phyloP scores from a whole-genome alignment of 2,113 vertebrate species.

The Scophthalmus maximus region DNA sequence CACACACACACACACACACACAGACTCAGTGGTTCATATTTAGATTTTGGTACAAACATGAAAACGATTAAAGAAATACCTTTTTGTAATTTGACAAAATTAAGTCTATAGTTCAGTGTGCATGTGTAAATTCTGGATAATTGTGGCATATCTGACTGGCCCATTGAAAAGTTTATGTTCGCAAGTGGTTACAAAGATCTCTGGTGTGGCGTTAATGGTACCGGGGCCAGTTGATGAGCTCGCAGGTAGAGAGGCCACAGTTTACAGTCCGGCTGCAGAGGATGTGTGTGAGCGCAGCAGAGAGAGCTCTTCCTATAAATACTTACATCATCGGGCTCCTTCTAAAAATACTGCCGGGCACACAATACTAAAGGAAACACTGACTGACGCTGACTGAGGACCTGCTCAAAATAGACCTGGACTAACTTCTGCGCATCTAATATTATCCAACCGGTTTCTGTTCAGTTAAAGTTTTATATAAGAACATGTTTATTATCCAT shows the following conservation, averaged over 20 bases:
- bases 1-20: not conserved
- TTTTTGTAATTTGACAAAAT: no score
- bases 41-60: not conserved
- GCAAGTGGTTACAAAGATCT: no score
- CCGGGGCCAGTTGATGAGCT: no score
- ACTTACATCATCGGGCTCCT: slow-evolving; percentile 65
- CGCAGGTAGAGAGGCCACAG: not conserved
- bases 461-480: not conserved
- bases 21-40: no score
- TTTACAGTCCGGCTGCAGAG: slow-evolving; percentile 45
- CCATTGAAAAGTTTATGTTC: no score
- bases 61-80: not conserved
- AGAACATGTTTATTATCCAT: not conserved
- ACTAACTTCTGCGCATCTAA: not conserved
- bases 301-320: slow-evolving; percentile 72
- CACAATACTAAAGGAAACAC: slow-evolving; percentile 72
- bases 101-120: no score
- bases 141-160: no score
- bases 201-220: no score
- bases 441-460: not conserved
- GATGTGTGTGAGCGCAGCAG: slow-evolving; percentile 36
- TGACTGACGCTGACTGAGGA: slow-evolving; percentile 48
- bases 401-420: slow-evolving; percentile 42
- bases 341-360: slow-evolving; percentile 66
- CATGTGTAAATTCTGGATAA: no score